Base-by-base conservation (phyloP, 23 tunicate genomes). In the Botrylloides violaceus region DNA sequence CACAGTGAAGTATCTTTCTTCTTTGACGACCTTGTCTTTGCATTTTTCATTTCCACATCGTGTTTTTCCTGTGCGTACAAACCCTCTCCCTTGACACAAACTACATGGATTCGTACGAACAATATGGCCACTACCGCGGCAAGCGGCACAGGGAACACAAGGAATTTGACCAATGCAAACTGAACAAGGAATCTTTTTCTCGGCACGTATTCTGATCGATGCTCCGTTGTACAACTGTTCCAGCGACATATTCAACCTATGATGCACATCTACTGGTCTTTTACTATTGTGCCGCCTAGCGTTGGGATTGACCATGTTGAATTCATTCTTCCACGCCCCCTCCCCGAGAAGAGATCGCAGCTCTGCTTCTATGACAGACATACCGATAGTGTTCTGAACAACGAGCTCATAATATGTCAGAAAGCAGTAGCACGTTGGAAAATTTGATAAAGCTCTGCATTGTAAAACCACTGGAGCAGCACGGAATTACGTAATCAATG, bases 181-280 rank as follows among this genome's bases (percentile, higher is more conserved):
- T 6, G 36, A 31, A 43, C 74, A 68, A 18, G 74, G 74, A n/a
- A 18, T 68, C 30, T 68, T 68, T 43, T 68, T 38, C 20, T 68
- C 74, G 25, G 74, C 74, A 4, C 58, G 29, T 12, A 68, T 38
- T 1, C 58, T 36, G 23, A 68, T 23, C 25, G 7, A 4, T 29
- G 47, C 37, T 4, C 74, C 74, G 9, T 19, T 36, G 2, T 68
- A 68, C 6, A 68, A 37, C 37, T 68, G 36, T 36, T 68, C 74
- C 57, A 68, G 28, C 28, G 74, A 0, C n/a, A 43, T 4, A 0
- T 68, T 56, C 24, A 68, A 32, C 6, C 12, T 35, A 28, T 68
- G 74, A 23, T 38, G 57, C 26, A 68, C 74, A 68, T 68, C 47
- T 1, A 24, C 49, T 4, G 74, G 74, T 0, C 23, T 35, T 7